Base-by-base conservation (phyloP, 2,113 vertebrate species). In the Rhabdornis inornatus region DNA sequence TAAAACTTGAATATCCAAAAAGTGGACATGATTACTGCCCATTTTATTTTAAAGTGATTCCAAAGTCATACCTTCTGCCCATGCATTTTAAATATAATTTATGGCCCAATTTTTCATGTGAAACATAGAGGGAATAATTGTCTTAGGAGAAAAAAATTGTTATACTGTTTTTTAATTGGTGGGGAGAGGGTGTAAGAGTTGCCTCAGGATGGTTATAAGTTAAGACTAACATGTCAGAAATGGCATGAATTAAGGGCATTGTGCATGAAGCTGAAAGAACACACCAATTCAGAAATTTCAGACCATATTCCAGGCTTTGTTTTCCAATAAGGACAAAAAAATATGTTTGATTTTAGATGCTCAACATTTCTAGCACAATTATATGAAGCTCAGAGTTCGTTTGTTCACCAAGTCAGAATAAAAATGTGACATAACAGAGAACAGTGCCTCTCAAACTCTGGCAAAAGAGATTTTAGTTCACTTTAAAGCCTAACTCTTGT, bases 41-140 rank as follows among this genome's bases (percentile, higher is more conserved):
- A 60, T 87, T 96, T 94, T 92, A 89, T 84, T 95, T 95, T 79
- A 30, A 94, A 83, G 83, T 30, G 8, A 77, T 86, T 95, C 55
- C 55, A 77, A 92, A 91, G 45, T 83, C 90, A 68, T 74, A 22
- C 68, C 50, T 61, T 76, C 93, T 76, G 20, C 55, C 42, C 60
- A 27, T 37, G 33, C 30, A 35, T 87, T 94, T 96, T 92, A 93
- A 95, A 89, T 89, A 88, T 40, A 93, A 95, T 85, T 95, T 88
- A 83, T 90, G 60, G 44, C 20, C 72, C 31, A 91, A 63, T 87
- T 87, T 95, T 24, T 95, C 63, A 52, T 68, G 27, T 86, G 89
- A 91, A 90, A 94, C 47, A 83, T n/a, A 20, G 47, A 76, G 39
- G 14, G n/a, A 65, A 90, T 90, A 79, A 93, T 89, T 96, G 31